Evolutionary conservation across 2,797 vertebrate genomes (phyloP), one percentile per base, ranked within the genome.

Genomic region (Sebastes miniatus): DNA sequence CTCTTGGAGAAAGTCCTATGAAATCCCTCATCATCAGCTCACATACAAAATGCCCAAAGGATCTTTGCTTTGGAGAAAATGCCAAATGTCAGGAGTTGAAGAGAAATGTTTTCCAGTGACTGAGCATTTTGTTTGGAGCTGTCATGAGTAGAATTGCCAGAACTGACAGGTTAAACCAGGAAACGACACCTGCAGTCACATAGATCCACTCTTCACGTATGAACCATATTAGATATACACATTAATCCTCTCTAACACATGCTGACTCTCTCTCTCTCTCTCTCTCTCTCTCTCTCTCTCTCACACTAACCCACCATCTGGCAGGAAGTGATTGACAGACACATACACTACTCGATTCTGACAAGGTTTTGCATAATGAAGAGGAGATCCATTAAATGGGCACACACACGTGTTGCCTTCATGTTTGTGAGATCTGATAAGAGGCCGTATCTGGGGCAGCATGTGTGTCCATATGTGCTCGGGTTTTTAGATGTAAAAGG

Each of bases 351-450:
- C 83, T 63, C 4, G 9, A 47, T 75, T 73, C 79, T 77, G 88
- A 92, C 80, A 84, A 76, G 74, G 50, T 52, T 76, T 76, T 92
- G 71, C 87, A 89, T 88, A 91, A 89, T 88, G 67, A 81, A 89
- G 72, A 64, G 39, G 54, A 34, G 64, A 68, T 75, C 69, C 83
- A 79, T 89, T 88, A 71, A 90, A 83, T 31, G 43, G 62, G 6
- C 14, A 20, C 57, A 43, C 36, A 62, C 39, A 57, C 3, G 36
- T 59, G 36, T 27, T 27, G 66, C 72, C 72, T 29, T 50, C 83
- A 62, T 78, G 74, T 86, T 86, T 72, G 58, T 56, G 70, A 81
- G 67, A 66, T 79, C 70, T 65, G 79, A 73, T 78, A 63, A 74
- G 85, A 89, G 68, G 59, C 67, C 73, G 59, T 77, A 88, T 90